Evolutionary conservation across 2,797 vertebrate genomes (phyloP).

Genomic region (Sternarchorhynchus goeldii): DNA sequence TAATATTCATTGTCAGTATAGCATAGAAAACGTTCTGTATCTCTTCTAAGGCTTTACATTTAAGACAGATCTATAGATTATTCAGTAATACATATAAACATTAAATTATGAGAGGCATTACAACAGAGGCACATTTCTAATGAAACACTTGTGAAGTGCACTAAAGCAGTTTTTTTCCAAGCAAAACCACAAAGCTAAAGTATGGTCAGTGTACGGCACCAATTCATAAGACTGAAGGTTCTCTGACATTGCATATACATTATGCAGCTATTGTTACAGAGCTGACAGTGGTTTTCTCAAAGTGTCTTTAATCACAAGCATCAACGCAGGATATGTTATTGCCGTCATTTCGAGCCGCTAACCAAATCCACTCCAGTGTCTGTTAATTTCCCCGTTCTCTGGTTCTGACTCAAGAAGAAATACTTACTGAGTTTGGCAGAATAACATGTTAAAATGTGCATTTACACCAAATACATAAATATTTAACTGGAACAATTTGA

Average conservation of each 20-base stretch:
- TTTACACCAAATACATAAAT: neutral
- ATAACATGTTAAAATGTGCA: neutral
- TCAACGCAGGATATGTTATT: conserved; percentile 8
- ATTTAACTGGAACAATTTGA: neutral
- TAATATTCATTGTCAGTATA: conserved; percentile 40
- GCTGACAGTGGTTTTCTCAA: conserved; percentile 33
- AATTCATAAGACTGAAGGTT: conserved; percentile 35
- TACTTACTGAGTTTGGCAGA: conserved; percentile 2
- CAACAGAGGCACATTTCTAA: conserved; percentile 54
- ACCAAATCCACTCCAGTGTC: neutral
- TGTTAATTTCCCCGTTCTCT: neutral
- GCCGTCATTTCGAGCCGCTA: neutral
- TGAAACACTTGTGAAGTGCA: conserved; percentile 70
- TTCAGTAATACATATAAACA: conserved; percentile 52
- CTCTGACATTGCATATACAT: conserved; percentile 50
- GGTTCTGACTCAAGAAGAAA: conserved; percentile 12
- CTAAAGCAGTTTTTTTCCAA: conserved; percentile 60
- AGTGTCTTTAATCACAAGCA: conserved; percentile 8
- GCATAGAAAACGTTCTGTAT: conserved; percentile 42
- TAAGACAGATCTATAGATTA: conserved; percentile 51
- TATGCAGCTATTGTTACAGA: conserved; percentile 32
- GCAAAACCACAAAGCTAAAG: conserved; percentile 60
- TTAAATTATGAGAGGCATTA: conserved; percentile 55
- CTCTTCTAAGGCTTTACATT: conserved; percentile 32
- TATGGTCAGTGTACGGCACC: conserved; percentile 44